A percentile compares a stretch with the other conserved stretches of the same genome.
Conservation (phyloP, 2,888 invertebrate species). For the Cenopis cana region DNA sequence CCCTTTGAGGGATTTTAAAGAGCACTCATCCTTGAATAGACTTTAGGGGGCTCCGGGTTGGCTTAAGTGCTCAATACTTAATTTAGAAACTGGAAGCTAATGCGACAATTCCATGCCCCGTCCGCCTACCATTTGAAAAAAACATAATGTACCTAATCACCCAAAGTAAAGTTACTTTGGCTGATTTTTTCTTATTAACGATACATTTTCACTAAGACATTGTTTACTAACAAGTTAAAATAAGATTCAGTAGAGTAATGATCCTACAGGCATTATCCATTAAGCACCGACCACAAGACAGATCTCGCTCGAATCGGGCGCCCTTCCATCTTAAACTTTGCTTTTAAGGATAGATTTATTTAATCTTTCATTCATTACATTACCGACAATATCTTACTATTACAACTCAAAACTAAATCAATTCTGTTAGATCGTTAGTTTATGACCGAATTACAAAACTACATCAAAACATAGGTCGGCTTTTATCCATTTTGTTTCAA, state of each 20-base stretch:
- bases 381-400: slow-evolving; percentile 55
- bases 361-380: slow-evolving; percentile 57
- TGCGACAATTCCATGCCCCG: slow-evolving; percentile 47
- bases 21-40: slow-evolving; percentile 57
- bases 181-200: too few relatives aligned
- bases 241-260: slow-evolving; percentile 19
- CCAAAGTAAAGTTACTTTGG: too few relatives aligned
- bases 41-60: slow-evolving; percentile 54
- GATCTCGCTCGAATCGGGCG: slow-evolving; percentile 22
- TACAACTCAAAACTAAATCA: slow-evolving; percentile 49
- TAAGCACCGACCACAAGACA: slow-evolving; percentile 38
- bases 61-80: slow-evolving; percentile 57
- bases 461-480: slow-evolving; percentile 48
- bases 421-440: slow-evolving; percentile 15
- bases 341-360: slow-evolving; percentile 62
- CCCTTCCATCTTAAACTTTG: slow-evolving; percentile 56
- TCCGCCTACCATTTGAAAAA: slow-evolving; percentile 41
- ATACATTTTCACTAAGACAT: slow-evolving; percentile 42
- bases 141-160: slow-evolving; percentile 15
- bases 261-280: slow-evolving; percentile 47
- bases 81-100: slow-evolving; percentile 52
- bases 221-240: slow-evolving; percentile 35
- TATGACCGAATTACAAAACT: slow-evolving; percentile 14
- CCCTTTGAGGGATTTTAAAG: slow-evolving; percentile 56
- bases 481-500: slow-evolving; percentile 19